Base-by-base conservation (phyloP, 2,888 invertebrate genomes). In the Miltochrista miniata region DNA sequence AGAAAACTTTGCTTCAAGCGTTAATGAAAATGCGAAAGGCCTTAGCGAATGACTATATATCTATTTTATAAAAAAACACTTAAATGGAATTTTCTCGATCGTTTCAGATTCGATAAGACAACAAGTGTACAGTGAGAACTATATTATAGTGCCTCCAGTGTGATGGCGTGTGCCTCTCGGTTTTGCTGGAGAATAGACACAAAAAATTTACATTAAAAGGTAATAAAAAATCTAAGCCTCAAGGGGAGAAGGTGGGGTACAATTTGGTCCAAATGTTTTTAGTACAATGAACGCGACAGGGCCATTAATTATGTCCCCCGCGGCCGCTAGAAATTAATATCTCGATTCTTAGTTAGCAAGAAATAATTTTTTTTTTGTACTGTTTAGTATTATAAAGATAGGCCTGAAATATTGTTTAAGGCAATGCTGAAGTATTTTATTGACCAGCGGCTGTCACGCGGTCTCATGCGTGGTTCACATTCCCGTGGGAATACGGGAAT, bases 51-150 rank as follows among this genome's bases (percentile, higher is more conserved):
- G 49, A 51, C 24, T 43, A 36, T 35, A 46, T 30, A 33, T 43
- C 13, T 47, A 63, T 36, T 40, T 41, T 24, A 51, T 44, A 36
- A 45, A n/a, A n/a, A n/a, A 52, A 48, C 57, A 63, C 55, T 81
- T 81, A 83, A 61, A 68, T 65, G 64, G 66, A 42, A 61, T 56
- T 71, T 76, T 85, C 74, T 81, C 70, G 77, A 64, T 86, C 83
- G 75, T 89, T 89, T 83, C 88, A 88, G 88, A 83, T 85, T 75
- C 61, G 64, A 57, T 72, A 69, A 60, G 59, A 60, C 72, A 71
- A 67, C 48, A 45, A 61, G 70, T 60, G 68, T 60, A 65, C 54
- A 63, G 66, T 76, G 67, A 66, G 72, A 60, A 69, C 15, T 45
- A 35, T 53, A 47, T 39, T 44, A 30, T 51, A 56, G 58, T 31